phyloP scores from a whole-genome alignment of 1,140 invertebrate species.

The Dreissena polymorpha region DNA sequence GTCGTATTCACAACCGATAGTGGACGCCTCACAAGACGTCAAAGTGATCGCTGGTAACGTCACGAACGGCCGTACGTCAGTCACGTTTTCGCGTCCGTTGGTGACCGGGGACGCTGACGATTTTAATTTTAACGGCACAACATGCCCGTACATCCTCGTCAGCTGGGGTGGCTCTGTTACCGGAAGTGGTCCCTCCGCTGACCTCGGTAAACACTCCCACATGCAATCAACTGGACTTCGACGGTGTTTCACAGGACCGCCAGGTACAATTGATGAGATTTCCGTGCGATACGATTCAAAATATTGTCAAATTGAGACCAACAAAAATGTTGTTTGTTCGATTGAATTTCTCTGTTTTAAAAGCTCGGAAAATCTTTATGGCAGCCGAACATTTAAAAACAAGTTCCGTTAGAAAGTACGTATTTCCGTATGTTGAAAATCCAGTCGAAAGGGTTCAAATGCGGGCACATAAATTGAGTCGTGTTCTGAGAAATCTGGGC shows the following conservation, averaged over 20 bases:
- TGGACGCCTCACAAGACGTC: slow-evolving; percentile 50
- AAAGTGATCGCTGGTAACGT: slow-evolving; percentile 68
- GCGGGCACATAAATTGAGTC: no score
- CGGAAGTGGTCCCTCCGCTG: slow-evolving; percentile 85
- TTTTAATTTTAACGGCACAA: slow-evolving; percentile 89
- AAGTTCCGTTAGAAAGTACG: no score
- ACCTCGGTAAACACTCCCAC: not conserved
- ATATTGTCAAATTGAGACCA: no score
- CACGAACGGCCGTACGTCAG: slow-evolving; percentile 88
- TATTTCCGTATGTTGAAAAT: no score
- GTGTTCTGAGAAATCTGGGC: no score
- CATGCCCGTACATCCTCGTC: slow-evolving; percentile 94
- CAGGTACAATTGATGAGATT: no score
- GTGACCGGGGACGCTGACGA: slow-evolving; percentile 85
- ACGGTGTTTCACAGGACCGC: not conserved
- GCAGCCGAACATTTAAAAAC: no score
- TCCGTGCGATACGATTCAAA: no score
- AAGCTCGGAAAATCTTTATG: no score
- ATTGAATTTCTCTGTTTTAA: no score
- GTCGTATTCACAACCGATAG: not conserved
- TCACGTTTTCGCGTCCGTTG: slow-evolving; percentile 90
- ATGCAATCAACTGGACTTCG: not conserved
- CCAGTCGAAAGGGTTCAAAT: no score
- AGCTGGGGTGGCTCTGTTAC: slow-evolving; percentile 92
- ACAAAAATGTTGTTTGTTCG: no score